These are phyloP conservation scores for Casuarius casuarius DNA, from an alignment of 2,113 vertebrate species.

Conservation along the genomic window DNA sequence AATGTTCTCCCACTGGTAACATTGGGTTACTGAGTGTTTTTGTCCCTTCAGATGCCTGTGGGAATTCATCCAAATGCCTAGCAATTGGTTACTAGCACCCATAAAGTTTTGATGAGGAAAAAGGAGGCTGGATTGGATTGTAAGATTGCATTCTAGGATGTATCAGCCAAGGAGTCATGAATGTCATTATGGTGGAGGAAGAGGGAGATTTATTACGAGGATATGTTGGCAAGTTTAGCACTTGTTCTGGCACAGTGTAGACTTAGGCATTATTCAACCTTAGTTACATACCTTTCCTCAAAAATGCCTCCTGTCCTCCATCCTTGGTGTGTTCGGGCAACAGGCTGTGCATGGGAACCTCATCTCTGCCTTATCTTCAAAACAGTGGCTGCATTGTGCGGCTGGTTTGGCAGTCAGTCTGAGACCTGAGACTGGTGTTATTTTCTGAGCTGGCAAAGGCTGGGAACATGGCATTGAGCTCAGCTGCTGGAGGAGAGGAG, in stretches of 20 bases:
- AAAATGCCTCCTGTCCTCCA: neutral
- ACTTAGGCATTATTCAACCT: neutral
- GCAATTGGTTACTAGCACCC: neutral
- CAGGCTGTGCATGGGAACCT: neutral
- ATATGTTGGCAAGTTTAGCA: neutral
- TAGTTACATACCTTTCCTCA: neutral
- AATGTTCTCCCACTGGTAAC: neutral
- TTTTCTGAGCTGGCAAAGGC: neutral
- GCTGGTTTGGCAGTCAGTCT: neutral
- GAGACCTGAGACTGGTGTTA: neutral
- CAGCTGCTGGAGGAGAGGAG: conserved; percentile 3
- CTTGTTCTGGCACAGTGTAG: neutral
- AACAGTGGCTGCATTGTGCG: too few relatives aligned
- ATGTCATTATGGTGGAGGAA: rapidly evolving
- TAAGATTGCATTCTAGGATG: neutral
- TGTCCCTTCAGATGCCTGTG: neutral
- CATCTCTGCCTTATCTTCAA: neutral
- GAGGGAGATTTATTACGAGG: neutral
- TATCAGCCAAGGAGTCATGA: neutral
- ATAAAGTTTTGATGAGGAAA: neutral
- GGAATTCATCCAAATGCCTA: neutral
- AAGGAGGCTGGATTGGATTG: neutral
- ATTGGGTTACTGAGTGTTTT: neutral
- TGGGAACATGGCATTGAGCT: neutral
- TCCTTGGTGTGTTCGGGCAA: neutral